Evolutionary conservation across 1,140 invertebrate species (phyloP), one percentile per base, ranked within the genome.

Genomic region (Drosophila hydei): DNA sequence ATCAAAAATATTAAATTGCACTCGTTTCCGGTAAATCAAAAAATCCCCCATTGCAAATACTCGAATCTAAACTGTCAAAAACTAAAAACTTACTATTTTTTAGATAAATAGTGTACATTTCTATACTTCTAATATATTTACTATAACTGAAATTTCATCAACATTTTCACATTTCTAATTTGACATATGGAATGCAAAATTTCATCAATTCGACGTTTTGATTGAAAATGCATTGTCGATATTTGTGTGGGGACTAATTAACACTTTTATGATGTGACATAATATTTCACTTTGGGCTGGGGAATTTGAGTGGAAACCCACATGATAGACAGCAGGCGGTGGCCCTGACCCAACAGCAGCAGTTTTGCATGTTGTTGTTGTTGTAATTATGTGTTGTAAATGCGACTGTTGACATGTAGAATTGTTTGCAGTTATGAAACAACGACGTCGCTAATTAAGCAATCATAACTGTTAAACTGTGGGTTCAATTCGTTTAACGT

Each of bases 211-310:
- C 5, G 12, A 14, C 12, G 25, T 23, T 51, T 11, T 25, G 5
- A 33, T 33, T 33, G 30, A 11, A 33, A 33, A 33, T 33, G 1
- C 30, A 0, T 12, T 33, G 30, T 11, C 9, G 30, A 33, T 33
- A 65, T 87, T 85, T 68, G 69, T 62, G 70, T 61, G 64, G 60
- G 43, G 50, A 75, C 77, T 81, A 88, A 87, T 87, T 87, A 88
- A 88, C 75, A 81, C 65, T 60, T 88, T 67, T 75, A 72, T 68
- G 36, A 64, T 67, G 63, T 77, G 80, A 64, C 77, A 70, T 38
- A 54, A 62, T 51, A 59, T 47, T 51, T n/a, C 21, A 48, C 8
- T 48, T 9, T 27, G 21, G n/a, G 42, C 11, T 21, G 19, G 45
- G 23, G 18, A 48, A 54, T 4, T 5, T 21, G 38, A 30, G n/a